phyloP scores from a whole-genome alignment of 2,888 invertebrate species.

The Cactoblastis cactorum region DNA sequence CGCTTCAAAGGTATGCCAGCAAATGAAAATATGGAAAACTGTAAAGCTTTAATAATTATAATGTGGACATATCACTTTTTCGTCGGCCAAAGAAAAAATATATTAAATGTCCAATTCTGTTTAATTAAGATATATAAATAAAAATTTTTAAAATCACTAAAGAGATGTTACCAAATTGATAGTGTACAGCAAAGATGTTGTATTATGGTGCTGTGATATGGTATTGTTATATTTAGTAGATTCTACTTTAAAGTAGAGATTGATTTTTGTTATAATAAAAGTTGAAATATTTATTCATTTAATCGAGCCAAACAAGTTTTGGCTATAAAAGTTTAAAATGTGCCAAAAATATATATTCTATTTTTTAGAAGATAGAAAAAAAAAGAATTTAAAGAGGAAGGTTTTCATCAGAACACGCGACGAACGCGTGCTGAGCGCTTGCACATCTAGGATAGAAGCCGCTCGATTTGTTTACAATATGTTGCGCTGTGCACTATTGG shows the following conservation, averaged over 20 bases:
- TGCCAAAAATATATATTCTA: conserved; percentile 29
- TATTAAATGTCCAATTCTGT: conserved; percentile 44
- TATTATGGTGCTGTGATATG: conserved; percentile 63
- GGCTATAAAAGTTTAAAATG: conserved; percentile 28
- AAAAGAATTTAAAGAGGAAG: too few species aligned
- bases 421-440: too few species aligned
- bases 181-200: conserved; percentile 48
- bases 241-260: conserved; percentile 37
- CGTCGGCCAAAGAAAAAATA: conserved; percentile 30
- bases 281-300: conserved; percentile 20
- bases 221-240: conserved; percentile 53
- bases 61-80: conserved; percentile 57
- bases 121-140: conserved; percentile 34
- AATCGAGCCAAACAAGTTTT: conserved; percentile 25
- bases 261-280: conserved; percentile 30
- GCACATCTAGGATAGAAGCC: not conserved
- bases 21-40: conserved; percentile 35
- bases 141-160: conserved; percentile 32
- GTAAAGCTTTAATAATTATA: conserved; percentile 58
- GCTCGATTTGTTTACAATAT: not conserved
- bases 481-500: not conserved
- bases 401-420: not conserved
- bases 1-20: conserved; percentile 21
- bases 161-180: conserved; percentile 44
- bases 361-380: not conserved